Evolutionary conservation across 2,797 vertebrate species (phyloP).

Genomic region (Sciurus vulgaris): DNA sequence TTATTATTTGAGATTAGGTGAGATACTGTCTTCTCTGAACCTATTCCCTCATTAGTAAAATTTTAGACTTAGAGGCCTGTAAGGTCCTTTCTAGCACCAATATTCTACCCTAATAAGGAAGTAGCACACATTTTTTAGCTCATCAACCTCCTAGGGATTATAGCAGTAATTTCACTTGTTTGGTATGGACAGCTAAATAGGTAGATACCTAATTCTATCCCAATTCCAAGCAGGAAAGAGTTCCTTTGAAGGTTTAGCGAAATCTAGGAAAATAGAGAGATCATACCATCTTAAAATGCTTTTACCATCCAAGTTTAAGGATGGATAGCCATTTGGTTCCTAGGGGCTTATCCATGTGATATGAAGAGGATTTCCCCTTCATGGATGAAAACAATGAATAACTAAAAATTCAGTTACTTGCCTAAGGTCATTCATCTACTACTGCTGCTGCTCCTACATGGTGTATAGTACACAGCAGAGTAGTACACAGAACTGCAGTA

Average conservation of each 20-base stretch:
- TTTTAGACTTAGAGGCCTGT: background rate
- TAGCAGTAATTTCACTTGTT: background rate
- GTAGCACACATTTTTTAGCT: background rate
- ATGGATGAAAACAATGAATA: slow-evolving; percentile 29
- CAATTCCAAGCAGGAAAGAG: slow-evolving; percentile 30
- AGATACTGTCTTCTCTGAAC: background rate
- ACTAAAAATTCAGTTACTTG: slow-evolving; percentile 10
- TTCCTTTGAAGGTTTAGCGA: slow-evolving; percentile 4
- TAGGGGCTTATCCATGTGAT: background rate
- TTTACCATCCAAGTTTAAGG: background rate
- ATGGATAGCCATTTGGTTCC: background rate
- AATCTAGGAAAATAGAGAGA: background rate
- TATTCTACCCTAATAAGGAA: background rate
- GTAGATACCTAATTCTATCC: slow-evolving; percentile 7
- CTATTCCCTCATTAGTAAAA: slow-evolving; percentile 34
- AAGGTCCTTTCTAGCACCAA: background rate
- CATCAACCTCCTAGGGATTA: background rate
- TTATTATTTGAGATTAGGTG: background rate
- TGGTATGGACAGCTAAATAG: background rate
- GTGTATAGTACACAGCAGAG: background rate
- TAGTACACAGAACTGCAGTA: background rate
- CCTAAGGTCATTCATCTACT: background rate
- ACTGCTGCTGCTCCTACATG: background rate
- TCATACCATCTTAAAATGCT: background rate
- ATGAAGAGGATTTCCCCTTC: background rate